A percentile compares a stretch with the other conserved stretches of the same genome.
These are phyloP conservation scores for Eledone cirrhosa DNA, from an alignment of 2,888 invertebrate genomes.

Conservation along the genomic window DNA sequence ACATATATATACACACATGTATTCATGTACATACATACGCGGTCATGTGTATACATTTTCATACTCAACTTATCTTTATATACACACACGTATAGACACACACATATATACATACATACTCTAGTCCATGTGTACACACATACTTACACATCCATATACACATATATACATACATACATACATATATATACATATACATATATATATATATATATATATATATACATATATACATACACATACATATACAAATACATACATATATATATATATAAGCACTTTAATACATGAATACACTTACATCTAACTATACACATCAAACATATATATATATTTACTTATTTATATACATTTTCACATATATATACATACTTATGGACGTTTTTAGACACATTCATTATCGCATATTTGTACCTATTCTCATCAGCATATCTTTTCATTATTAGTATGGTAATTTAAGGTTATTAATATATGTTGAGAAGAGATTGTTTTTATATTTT, in stretches of 20 bases:
- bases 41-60: background rate
- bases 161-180: background rate
- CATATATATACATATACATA: background rate
- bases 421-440: no score
- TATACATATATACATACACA: background rate
- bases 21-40: background rate
- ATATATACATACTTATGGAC: no score
- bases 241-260: background rate
- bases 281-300: background rate
- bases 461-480: no score
- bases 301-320: no score
- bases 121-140: background rate
- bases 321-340: no score
- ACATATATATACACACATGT: background rate
- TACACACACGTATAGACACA: background rate
- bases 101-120: background rate
- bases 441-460: no score
- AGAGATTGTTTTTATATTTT: no score
- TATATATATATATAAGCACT: constrained; percentile 3
- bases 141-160: background rate
- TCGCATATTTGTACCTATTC: no score
- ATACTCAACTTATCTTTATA: no score
- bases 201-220: constrained; percentile 8
- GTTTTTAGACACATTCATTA: no score
- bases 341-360: no score